phyloP scores from a whole-genome alignment of 2,797 vertebrate genomes.

The Hypotaenidia philippensis region DNA sequence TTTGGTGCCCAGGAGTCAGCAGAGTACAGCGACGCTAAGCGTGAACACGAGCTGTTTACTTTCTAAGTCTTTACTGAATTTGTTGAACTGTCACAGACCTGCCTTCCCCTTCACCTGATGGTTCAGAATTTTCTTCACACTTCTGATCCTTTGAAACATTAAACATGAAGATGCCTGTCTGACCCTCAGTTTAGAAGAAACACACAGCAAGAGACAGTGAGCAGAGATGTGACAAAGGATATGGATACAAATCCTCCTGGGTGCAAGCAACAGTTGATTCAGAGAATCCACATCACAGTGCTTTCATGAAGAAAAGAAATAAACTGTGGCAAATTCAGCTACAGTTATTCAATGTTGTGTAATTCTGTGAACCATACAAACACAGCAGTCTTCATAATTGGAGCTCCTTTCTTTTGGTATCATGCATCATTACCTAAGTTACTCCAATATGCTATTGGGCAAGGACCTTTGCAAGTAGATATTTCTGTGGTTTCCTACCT shows the following conservation, averaged over 20 bases:
- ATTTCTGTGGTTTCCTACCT: background rate
- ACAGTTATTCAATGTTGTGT: background rate
- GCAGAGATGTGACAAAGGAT: background rate
- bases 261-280: background rate
- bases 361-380: background rate
- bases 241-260: background rate
- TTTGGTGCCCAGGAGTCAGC: background rate
- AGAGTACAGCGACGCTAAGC: background rate
- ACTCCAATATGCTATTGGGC: background rate
- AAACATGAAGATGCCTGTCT: background rate
- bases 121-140: background rate
- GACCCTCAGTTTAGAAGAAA: background rate
- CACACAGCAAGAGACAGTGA: background rate
- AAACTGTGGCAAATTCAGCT: background rate
- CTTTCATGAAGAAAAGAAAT: background rate
- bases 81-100: background rate
- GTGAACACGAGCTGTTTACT: background rate
- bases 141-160: background rate
- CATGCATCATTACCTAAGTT: background rate
- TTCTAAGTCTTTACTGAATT: background rate
- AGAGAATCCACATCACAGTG: too few relatives aligned
- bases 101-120: background rate
- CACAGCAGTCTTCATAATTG: background rate
- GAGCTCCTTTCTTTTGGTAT: background rate
- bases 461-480: background rate